Evolutionary conservation across 2,888 invertebrate genomes (phyloP).

Genomic region (Neoscelio sp.): DNA sequence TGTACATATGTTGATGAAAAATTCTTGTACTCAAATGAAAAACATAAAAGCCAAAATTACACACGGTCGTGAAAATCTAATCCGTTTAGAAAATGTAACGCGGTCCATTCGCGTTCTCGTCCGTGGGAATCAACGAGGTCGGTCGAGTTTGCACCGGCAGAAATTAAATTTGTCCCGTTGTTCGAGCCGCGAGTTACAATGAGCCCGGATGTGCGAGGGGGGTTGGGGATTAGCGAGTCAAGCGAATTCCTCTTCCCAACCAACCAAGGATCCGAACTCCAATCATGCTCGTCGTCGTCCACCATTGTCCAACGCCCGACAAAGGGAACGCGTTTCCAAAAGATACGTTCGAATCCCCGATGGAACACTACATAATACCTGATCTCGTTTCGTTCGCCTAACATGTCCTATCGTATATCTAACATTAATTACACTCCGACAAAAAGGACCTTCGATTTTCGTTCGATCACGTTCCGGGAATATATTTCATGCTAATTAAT

Average conservation of each 20-base stretch:
- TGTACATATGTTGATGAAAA: no score
- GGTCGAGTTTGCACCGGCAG: conserved; percentile 33
- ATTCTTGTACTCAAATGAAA: neutral
- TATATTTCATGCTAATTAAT: conserved; percentile 15
- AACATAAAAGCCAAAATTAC: neutral
- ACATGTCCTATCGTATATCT: neutral
- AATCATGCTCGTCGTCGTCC: conserved; percentile 24
- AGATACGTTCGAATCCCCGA: conserved; percentile 1
- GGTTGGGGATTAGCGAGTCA: conserved; percentile 66
- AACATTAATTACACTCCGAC: conserved; percentile 3
- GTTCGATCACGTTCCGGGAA: no score
- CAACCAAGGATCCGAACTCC: conserved; percentile 18
- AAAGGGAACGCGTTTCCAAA: conserved; percentile 23
- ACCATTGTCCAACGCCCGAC: conserved; percentile 36
- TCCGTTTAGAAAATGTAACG: conserved; percentile 32
- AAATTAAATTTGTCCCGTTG: conserved; percentile 72
- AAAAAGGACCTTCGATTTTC: neutral
- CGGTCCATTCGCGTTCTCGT: conserved; percentile 1
- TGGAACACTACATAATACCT: neutral
- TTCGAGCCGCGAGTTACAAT: conserved; percentile 66
- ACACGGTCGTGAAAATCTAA: neutral
- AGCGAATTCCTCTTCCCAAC: conserved; percentile 4
- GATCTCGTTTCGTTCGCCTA: neutral
- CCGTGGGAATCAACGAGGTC: neutral
- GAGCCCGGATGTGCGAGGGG: conserved; percentile 68